Conservation (phyloP, 1,140 invertebrate genomes). For the Aphaenogaster floridana region DNA sequence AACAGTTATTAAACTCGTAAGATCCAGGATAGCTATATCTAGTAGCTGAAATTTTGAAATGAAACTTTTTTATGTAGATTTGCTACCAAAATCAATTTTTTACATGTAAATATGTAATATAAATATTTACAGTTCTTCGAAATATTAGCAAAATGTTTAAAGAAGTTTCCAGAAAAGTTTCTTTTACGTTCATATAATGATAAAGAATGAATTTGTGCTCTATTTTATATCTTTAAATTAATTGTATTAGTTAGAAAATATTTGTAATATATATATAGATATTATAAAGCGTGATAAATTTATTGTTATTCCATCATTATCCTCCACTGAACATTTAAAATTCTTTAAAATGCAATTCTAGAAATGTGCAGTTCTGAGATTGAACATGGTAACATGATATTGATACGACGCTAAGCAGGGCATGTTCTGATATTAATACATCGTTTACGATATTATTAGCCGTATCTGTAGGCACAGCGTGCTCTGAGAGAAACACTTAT, state of each 20-base stretch:
- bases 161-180: neutral
- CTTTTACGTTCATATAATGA: neutral
- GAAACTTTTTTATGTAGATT: neutral
- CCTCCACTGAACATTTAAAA: neutral
- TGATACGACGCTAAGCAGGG: neutral
- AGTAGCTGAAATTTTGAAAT: neutral
- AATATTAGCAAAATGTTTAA: neutral
- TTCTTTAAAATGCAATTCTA: neutral
- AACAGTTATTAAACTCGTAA: neutral
- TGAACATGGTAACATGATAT: neutral
- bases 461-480: neutral
- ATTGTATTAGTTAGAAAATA: neutral
- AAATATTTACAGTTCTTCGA: neutral
- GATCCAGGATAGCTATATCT: no score
- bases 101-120: neutral
- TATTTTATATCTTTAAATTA: neutral
- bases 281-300: neutral
- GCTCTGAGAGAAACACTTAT: neutral
- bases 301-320: neutral
- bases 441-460: conserved; percentile 18
- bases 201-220: neutral
- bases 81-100: neutral
- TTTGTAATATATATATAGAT: neutral
- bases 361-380: neutral
- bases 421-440: conserved; percentile 28